Percentiles rank a stretch among this genome's conserved stretches.
phyloP scores from a whole-genome alignment of 1,140 invertebrate genomes.

The Drosophila tristis region DNA sequence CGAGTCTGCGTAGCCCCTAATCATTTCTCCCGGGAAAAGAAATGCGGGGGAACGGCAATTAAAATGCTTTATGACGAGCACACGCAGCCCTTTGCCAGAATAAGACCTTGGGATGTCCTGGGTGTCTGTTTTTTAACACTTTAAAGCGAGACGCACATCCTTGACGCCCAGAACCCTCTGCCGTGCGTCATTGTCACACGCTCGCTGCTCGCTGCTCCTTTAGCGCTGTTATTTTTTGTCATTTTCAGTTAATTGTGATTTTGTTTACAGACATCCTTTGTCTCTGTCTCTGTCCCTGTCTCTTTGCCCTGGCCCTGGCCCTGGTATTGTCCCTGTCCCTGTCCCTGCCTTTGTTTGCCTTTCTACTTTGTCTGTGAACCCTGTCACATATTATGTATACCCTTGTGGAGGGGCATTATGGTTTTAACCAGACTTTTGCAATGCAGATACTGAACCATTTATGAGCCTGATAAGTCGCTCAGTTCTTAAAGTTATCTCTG shows the following conservation, averaged over 20 bases:
- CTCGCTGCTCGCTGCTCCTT: slow-evolving; percentile 32
- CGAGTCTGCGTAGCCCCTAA: too few species aligned
- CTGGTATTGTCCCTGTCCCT: not conserved
- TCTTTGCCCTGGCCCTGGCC: slow-evolving; percentile 10
- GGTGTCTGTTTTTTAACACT: slow-evolving; percentile 55
- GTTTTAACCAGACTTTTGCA: too few species aligned
- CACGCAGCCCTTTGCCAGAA: slow-evolving; percentile 44
- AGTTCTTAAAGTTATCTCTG: too few species aligned
- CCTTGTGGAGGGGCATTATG: too few species aligned
- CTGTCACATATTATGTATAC: slow-evolving; percentile 50
- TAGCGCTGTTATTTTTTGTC: slow-evolving; percentile 51
- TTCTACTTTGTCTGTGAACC: slow-evolving; percentile 70
- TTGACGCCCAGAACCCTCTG: slow-evolving; percentile 24
- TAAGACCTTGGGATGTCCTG: not conserved
- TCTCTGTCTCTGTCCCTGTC: slow-evolving; percentile 8
- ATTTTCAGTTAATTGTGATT: slow-evolving; percentile 81
- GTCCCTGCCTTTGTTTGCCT: slow-evolving; percentile 62
- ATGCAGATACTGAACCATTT: too few species aligned
- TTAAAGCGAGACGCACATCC: slow-evolving; percentile 54
- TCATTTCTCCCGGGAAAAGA: slow-evolving; percentile 3
- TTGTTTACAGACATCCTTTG: slow-evolving; percentile 69
- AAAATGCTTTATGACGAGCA: slow-evolving; percentile 70
- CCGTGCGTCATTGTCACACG: slow-evolving; percentile 32
- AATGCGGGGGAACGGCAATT: slow-evolving; percentile 51
- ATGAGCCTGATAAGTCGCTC: too few species aligned